A percentile compares a stretch with the other conserved stretches of the same genome.
Conservation (phyloP, 1,140 invertebrate species). For the Ostrea denselamellosa region DNA sequence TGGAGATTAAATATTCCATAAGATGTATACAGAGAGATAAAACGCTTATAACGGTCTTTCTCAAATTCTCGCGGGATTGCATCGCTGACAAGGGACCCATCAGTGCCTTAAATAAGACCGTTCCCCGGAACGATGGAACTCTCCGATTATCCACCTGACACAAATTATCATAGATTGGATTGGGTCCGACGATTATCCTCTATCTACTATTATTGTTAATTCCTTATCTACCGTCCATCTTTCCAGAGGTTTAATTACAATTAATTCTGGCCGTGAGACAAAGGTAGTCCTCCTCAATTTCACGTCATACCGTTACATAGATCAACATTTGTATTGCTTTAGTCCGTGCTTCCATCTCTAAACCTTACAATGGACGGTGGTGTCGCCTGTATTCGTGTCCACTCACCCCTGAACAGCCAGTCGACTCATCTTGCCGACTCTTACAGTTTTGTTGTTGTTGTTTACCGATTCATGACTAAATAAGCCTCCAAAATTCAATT, state of each 20-base stretch:
- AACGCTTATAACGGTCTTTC: neutral
- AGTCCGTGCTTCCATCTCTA: neutral
- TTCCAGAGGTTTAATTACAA: slow-evolving; percentile 24
- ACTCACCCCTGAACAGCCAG: neutral
- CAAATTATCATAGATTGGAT: neutral
- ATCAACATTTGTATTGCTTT: neutral
- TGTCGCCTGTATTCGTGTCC: slow-evolving; percentile 10
- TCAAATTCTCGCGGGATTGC: neutral
- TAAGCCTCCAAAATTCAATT: neutral
- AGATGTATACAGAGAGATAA: slow-evolving; percentile 32
- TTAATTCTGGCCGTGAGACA: neutral
- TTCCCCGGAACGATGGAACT: slow-evolving; percentile 23
- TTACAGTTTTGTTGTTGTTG: slow-evolving; percentile 31
- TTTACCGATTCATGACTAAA: slow-evolving; percentile 34
- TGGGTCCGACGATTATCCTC: neutral
- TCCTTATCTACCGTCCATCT: slow-evolving; percentile 3
- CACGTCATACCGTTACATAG: neutral
- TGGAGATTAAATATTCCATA: slow-evolving; percentile 35
- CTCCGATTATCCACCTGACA: slow-evolving; percentile 17
- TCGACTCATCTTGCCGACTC: slow-evolving; percentile 10
- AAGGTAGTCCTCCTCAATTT: neutral
- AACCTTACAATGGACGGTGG: neutral
- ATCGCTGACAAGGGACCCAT: neutral
- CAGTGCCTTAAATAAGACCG: slow-evolving; percentile 17
- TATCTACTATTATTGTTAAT: neutral